Evolutionary conservation across 2,113 vertebrate species (phyloP), one percentile per base, ranked within the genome.

Genomic region (Chamaea fasciata): DNA sequence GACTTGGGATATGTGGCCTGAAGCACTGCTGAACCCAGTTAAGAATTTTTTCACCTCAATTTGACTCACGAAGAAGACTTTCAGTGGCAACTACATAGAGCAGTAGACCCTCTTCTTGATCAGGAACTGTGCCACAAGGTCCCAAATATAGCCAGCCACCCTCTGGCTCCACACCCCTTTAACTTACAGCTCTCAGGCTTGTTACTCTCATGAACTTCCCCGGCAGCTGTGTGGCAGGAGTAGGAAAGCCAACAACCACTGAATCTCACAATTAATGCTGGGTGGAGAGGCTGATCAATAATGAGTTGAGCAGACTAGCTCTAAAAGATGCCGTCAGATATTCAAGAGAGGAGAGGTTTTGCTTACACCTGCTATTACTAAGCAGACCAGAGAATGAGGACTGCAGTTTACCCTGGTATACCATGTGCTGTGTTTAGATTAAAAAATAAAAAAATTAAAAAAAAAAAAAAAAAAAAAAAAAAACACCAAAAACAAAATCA

Each of bases 31-130:
- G 67, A 28, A 76, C 9, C 6, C 44, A 44, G 24, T 24, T 6
- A 52, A 42, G 67, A 53, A 12, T 20, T 83, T 24, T 83, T 76
- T 52, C 15, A 11, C 15, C 14, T 0, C 4, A 59, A 6, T 49
- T 42, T 64, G 13, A 3, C 47, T 55, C 11, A 26, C 15, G 39
- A 71, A 18, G 13, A 84, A 56, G 20, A 80, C 10, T 42, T 53
- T 50, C 1, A 0, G 11, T 69, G 17, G 17, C 18, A 56, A 4
- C 16, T 55, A 18, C 2, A 2, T 3, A 65, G 37, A 81, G 13
- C 1, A 2, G 16, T 8, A 77, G 5, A 56, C 3, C 5, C 7
- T 83, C 53, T 75, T 33, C 27, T 71, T 22, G 10, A 37, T 41
- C 24, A n/a, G n/a, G 11, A 89, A 64, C n/a, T 90, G 31, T 65